phyloP scores from a whole-genome alignment of 37 sponge, comb jelly and placozoan genomes.

The Eunapius fragilis region DNA sequence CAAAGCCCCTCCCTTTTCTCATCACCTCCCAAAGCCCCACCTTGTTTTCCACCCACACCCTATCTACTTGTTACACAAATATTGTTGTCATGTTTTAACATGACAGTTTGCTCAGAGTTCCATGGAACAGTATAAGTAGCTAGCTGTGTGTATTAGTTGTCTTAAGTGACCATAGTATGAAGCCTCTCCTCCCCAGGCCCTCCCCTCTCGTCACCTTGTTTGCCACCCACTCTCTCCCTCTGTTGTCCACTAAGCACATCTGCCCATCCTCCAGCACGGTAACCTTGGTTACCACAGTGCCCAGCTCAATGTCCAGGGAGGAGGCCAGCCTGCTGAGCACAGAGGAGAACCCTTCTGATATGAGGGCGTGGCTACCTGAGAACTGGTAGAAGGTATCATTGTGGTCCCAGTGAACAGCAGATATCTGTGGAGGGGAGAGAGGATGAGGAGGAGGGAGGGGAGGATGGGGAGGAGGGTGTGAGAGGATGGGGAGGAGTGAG shows the following conservation, averaged over 20 bases:
- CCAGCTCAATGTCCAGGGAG: slow-evolving; percentile 46
- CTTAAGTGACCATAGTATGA: too few species aligned
- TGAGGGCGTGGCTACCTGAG: slow-evolving; percentile 78
- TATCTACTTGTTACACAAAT: too few species aligned
- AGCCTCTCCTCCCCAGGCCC: not conserved
- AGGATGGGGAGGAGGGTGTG: not conserved
- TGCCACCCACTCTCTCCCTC: slow-evolving; percentile 25
- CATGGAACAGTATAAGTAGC: too few species aligned
- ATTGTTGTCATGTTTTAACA: too few species aligned
- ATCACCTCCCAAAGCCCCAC: too few species aligned
- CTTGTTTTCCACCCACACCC: too few species aligned
- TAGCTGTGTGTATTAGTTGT: too few species aligned
- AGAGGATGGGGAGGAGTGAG: not conserved
- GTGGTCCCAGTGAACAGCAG: slow-evolving; percentile 66
- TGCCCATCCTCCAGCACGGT: slow-evolving; percentile 5
- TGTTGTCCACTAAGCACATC: slow-evolving; percentile 3
- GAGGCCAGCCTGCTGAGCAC: slow-evolving; percentile 52
- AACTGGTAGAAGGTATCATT: slow-evolving; percentile 88
- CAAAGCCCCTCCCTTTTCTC: too few species aligned
- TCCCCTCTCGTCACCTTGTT: slow-evolving; percentile 26
- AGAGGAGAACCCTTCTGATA: slow-evolving; percentile 63
- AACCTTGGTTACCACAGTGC: slow-evolving; percentile 50
- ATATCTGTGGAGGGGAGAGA: not conserved
- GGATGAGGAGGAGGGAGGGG: not conserved
- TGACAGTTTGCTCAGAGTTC: too few species aligned